Base-by-base conservation (phyloP, 2,113 vertebrate species). In the Cyprinodon variegatus region DNA sequence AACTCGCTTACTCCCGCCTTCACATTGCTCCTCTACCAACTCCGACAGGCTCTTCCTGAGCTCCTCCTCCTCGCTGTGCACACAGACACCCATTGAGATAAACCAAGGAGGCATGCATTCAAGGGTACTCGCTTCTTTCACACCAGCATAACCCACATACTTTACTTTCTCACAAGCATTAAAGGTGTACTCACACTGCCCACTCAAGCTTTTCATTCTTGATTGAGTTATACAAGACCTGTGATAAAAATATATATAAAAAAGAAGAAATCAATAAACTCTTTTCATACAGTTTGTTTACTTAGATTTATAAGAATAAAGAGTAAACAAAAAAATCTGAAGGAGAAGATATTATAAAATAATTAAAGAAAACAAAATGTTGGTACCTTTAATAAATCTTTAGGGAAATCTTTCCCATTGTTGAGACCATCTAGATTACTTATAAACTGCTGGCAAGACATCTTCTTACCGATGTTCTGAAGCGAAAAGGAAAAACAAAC, bases 131-230 rank as follows among this genome's bases (percentile, higher is more conserved):
- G 45, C 78, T 71, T 60, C 57, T 61, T 29, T 29, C 29, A 29
- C 29, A 29, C 29, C 29, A 29, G n/a, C 45, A 46, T 68, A 48
- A 81, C 82, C 41, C 29, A 45, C 53, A 77, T 38, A 76, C 69
- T 81, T 73, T 66, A 65, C 70, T 72, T 65, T 69, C 70, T n/a
- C 20, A 69, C 45, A 9, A 65, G 43, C 43, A 72, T 61, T 64
- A 61, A 70, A 74, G 36, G 14, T 46, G 78, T 94, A 98, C 97
- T 99, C 93, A 99, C 97, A 99, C 96, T 73, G 97, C 97, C 97
- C 97, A 99, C 87, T 99, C 97, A 39, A 99, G 95, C 92, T 99
- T 99, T 89, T 99, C 97, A 50, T 99, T 99, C 95, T 98, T 99
- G 94, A 99, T 99, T 37, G 97, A 99, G 92, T 96, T 99, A 84